phyloP scores from a whole-genome alignment of 2,797 vertebrate genomes.

The Dromococcyx pavoninus region DNA sequence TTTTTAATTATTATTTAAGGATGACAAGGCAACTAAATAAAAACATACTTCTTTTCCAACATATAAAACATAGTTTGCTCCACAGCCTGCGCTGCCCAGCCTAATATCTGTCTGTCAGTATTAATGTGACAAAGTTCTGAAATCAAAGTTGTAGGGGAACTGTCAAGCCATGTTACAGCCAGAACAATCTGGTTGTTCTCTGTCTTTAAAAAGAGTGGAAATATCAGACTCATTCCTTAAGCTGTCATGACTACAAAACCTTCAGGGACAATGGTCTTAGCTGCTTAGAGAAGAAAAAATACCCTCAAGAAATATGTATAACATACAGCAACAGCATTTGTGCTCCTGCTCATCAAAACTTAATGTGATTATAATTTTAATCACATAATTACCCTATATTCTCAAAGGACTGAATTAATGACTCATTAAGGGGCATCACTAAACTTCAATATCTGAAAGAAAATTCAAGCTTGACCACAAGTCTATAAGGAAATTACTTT shows the following conservation, averaged over 20 bases:
- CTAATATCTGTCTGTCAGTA: constrained; percentile 48
- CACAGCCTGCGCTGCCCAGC: constrained; percentile 45
- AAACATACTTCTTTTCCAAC: constrained; percentile 36
- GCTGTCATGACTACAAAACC: constrained; percentile 26
- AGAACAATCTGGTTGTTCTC: neutral
- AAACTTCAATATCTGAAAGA: neutral
- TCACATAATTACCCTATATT: neutral
- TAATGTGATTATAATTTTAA: constrained; percentile 19
- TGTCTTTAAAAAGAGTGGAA: constrained; percentile 3
- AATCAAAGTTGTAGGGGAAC: constrained; percentile 27
- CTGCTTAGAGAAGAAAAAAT: neutral
- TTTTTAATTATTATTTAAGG: constrained; percentile 31
- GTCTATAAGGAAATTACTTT: neutral
- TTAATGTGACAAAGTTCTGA: constrained; percentile 23
- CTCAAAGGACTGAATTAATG: neutral
- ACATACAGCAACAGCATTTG: neutral
- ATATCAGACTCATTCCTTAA: constrained; percentile 41
- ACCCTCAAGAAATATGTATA: neutral
- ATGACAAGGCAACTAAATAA: constrained; percentile 44
- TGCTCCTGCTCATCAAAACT: neutral
- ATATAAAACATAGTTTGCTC: constrained; percentile 21
- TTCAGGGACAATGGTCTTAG: constrained; percentile 32
- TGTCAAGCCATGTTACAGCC: constrained; percentile 25
- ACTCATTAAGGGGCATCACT: neutral
- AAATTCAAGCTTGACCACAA: neutral